Evolutionary conservation across 2,797 vertebrate species (phyloP).

Genomic region (Pelobates cultripes): DNA sequence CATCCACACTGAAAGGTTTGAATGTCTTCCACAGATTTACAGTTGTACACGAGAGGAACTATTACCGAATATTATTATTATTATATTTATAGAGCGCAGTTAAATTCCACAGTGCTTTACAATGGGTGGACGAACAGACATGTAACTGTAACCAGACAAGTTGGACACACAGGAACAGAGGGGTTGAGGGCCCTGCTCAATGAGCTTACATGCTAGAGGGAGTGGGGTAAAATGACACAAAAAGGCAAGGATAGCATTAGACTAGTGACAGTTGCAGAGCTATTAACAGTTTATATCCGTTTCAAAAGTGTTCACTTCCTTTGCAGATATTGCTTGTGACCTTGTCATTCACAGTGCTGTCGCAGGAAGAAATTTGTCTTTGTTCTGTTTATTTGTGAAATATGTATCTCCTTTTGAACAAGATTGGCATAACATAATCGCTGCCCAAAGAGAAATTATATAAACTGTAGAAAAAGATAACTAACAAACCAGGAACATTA

Average conservation of each 20-base stretch:
- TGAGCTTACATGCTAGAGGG: no score
- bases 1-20: not conserved
- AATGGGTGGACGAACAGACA: no score
- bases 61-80: no score
- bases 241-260: no score
- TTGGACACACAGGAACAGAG: no score
- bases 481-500: constrained; percentile 3
- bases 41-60: not conserved
- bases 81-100: no score
- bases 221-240: no score
- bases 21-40: not conserved
- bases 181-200: no score
- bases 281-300: no score
- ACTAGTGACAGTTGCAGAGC: no score
- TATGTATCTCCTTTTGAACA: constrained; percentile 18
- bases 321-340: constrained; percentile 21
- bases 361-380: not conserved
- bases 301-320: not conserved
- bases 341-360: constrained; percentile 7
- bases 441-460: not conserved
- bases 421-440: constrained; percentile 6
- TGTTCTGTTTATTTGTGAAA: not conserved
- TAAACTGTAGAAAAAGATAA: constrained; percentile 6
- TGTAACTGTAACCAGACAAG: no score
- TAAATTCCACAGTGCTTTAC: no score